Conservation (phyloP, 2,888 invertebrate species). For the Latrodectus hesperus region DNA sequence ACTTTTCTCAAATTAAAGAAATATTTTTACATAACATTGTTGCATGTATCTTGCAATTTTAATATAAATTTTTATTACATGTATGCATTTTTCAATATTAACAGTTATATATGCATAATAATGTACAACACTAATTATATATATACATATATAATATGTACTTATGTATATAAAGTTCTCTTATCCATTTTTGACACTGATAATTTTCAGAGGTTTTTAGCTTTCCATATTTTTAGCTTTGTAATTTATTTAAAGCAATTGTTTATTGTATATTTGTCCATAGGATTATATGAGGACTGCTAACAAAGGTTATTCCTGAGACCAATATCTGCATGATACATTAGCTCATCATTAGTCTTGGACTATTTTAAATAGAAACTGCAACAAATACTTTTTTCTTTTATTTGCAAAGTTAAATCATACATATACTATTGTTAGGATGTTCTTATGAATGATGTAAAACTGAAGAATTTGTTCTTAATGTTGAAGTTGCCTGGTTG, state of each 20-base stretch:
- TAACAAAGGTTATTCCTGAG: conserved; percentile 51
- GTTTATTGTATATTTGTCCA: conserved; percentile 66
- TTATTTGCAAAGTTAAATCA: conserved; percentile 36
- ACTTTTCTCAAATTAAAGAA: too few species aligned
- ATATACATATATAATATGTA: neutral
- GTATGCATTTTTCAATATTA: too few species aligned
- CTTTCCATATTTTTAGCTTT: conserved; percentile 52
- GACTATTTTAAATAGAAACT: conserved; percentile 58
- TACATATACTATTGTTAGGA: conserved; percentile 45
- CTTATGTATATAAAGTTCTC: neutral
- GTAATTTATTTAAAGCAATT: conserved; percentile 55
- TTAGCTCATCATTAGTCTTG: conserved; percentile 59
- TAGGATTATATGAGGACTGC: conserved; percentile 52
- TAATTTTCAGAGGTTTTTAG: conserved; percentile 63
- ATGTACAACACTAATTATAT: neutral
- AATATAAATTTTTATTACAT: too few species aligned
- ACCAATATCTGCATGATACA: conserved; percentile 45
- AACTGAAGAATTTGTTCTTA: conserved; percentile 43
- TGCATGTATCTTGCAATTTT: too few species aligned
- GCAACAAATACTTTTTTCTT: conserved; percentile 29
- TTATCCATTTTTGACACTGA: conserved; percentile 52
- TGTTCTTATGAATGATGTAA: conserved; percentile 50
- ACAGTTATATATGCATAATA: too few species aligned
- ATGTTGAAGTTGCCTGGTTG: conserved; percentile 61
- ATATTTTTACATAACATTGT: too few species aligned